These are phyloP conservation scores for Heliconius hortense DNA, from an alignment of 2,888 invertebrate species.

Conservation along the genomic window DNA sequence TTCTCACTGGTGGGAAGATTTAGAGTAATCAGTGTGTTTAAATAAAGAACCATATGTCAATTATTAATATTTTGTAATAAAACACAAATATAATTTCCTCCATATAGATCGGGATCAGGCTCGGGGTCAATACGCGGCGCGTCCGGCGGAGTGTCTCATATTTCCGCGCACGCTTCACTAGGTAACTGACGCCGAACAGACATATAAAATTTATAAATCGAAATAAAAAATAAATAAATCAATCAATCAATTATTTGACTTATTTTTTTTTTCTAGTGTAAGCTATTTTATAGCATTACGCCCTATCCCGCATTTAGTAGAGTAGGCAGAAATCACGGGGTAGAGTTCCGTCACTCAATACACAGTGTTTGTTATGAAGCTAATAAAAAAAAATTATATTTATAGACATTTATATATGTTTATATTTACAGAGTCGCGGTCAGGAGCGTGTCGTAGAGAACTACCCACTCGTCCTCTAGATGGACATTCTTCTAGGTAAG, in stretches of 20 bases:
- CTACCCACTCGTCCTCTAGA: conserved; percentile 39
- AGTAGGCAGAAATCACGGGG: background rate
- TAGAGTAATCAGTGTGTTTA: too few species aligned
- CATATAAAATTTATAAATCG: too few species aligned
- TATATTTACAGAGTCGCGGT: conserved; percentile 47
- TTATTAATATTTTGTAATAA: too few species aligned
- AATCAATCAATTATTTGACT: too few species aligned
- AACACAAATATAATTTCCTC: background rate
- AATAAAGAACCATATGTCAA: too few species aligned
- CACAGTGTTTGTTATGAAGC: background rate
- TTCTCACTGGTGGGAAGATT: too few species aligned
- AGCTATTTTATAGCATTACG: too few species aligned
- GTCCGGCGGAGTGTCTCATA: background rate
- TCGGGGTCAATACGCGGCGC: conserved; percentile 9
- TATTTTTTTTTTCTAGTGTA: too few species aligned
- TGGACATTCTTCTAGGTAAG: conserved; percentile 38
- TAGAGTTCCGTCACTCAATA: background rate
- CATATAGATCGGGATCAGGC: background rate
- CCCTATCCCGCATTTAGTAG: too few species aligned
- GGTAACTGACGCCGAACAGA: background rate
- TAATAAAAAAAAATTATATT: background rate
- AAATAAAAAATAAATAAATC: too few species aligned
- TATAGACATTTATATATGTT: background rate
- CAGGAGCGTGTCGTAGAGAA: conserved; percentile 56
- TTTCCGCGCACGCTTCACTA: conserved; percentile 12